A percentile compares a stretch with the other conserved stretches of the same genome.
Conservation (phyloP, 1,140 invertebrate species). For the Pristionchus pacificus region DNA sequence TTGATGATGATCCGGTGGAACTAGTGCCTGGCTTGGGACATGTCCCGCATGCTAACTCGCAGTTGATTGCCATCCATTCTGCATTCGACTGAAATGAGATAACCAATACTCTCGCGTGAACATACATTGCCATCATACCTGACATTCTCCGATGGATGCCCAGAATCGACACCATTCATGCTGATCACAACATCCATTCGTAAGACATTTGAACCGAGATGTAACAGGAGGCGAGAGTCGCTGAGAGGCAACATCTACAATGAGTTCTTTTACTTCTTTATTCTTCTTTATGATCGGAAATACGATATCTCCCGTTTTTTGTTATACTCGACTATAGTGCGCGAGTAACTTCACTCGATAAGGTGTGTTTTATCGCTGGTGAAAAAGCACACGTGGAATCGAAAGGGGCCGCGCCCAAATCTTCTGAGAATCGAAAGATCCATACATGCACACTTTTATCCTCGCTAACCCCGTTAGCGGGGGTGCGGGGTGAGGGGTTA, state of each 20-base stretch:
- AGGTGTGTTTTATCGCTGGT: no score
- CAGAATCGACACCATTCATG: slow-evolving; percentile 57
- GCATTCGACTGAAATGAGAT: slow-evolving; percentile 38
- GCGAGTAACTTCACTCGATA: no score
- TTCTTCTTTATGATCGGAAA: no score
- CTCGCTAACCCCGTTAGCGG: no score
- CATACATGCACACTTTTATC: no score
- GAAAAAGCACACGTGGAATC: no score
- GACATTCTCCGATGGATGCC: slow-evolving; percentile 54
- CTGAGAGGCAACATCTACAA: slow-evolving; percentile 14
- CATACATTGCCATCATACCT: slow-evolving; percentile 9
- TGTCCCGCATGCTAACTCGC: slow-evolving; percentile 47
- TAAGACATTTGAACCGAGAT: slow-evolving; percentile 50
- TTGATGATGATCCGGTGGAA: no score
- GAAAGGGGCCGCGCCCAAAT: no score
- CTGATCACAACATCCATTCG: slow-evolving; percentile 56
- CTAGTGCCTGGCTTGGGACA: slow-evolving; percentile 22
- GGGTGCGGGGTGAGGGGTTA: no score
- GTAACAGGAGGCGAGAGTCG: slow-evolving; percentile 43
- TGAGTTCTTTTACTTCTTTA: background rate
- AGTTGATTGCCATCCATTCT: slow-evolving; percentile 52
- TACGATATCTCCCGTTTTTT: no score
- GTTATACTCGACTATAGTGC: no score
- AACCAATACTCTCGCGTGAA: background rate
- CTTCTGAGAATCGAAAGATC: no score